A percentile compares a stretch with the other conserved stretches of the same genome.
phyloP scores from a whole-genome alignment of 2,888 invertebrate species.

The Ctena decussata region DNA sequence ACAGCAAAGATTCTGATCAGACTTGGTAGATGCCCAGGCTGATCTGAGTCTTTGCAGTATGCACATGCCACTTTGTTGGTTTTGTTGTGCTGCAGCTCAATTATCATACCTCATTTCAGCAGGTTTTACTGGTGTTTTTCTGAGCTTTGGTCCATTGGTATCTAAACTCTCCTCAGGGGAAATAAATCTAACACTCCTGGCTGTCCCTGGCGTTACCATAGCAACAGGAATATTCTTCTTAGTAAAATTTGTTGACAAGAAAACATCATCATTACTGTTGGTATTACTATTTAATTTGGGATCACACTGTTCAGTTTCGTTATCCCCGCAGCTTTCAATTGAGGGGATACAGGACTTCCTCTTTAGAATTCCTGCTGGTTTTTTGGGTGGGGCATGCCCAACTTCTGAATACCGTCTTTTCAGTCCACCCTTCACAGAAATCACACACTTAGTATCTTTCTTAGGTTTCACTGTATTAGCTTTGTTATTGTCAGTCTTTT shows the following conservation, averaged over 20 bases:
- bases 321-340: slow-evolving; percentile 25
- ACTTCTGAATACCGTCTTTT: slow-evolving; percentile 53
- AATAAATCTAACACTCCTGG: slow-evolving; percentile 66
- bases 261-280: slow-evolving; percentile 35
- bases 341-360: slow-evolving; percentile 59
- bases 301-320: background rate
- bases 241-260: background rate
- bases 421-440: slow-evolving; percentile 6
- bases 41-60: no score
- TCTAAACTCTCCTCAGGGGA: slow-evolving; percentile 45
- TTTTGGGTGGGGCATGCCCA: slow-evolving; percentile 11
- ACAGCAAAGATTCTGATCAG: no score
- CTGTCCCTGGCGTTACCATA: slow-evolving; percentile 43
- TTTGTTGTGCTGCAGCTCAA: no score
- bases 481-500: background rate
- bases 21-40: no score
- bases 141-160: background rate
- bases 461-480: background rate
- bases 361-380: slow-evolving; percentile 56
- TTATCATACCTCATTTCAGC: slow-evolving; percentile 10
- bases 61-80: no score
- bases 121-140: slow-evolving; percentile 60
- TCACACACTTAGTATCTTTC: background rate
- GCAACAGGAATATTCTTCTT: slow-evolving; percentile 18
- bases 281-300: no score